Evolutionary conservation across 1,140 invertebrate species (phyloP).

Genomic region (Zaprionus capensis): DNA sequence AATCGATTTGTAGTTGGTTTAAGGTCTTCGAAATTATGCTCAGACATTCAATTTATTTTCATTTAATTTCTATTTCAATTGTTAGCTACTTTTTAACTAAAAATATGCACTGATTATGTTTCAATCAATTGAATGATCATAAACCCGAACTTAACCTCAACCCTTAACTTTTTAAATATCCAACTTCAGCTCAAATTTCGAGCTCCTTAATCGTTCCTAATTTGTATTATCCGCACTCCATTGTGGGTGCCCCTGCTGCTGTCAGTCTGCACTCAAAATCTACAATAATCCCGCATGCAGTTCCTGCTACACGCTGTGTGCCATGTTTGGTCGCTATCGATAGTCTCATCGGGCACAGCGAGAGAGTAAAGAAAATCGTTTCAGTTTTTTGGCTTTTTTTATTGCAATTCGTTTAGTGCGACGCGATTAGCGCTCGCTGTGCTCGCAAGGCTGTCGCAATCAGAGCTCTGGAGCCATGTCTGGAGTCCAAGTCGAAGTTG

Average conservation of each 20-base stretch:
- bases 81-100: neutral
- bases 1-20: neutral
- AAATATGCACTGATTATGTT: neutral
- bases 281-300: neutral
- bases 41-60: neutral
- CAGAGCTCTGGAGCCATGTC: constrained; percentile 31
- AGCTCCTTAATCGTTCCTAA: neutral
- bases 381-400: constrained; percentile 30
- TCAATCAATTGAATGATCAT: neutral
- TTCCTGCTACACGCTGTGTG: neutral
- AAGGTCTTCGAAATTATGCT: neutral
- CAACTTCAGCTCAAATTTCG: neutral
- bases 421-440: constrained; percentile 41
- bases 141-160: no score
- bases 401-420: constrained; percentile 60
- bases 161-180: no score
- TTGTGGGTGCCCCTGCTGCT: neutral
- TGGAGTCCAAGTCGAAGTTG: constrained; percentile 1
- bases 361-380: constrained; percentile 1
- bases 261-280: neutral
- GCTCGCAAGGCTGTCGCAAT: constrained; percentile 61
- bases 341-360: constrained; percentile 35
- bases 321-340: constrained; percentile 65
- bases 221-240: neutral
- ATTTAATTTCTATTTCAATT: constrained; percentile 1